These are phyloP conservation scores for Dendropsophus ebraccatus DNA, from an alignment of 2,113 vertebrate genomes.

Conservation along the genomic window DNA sequence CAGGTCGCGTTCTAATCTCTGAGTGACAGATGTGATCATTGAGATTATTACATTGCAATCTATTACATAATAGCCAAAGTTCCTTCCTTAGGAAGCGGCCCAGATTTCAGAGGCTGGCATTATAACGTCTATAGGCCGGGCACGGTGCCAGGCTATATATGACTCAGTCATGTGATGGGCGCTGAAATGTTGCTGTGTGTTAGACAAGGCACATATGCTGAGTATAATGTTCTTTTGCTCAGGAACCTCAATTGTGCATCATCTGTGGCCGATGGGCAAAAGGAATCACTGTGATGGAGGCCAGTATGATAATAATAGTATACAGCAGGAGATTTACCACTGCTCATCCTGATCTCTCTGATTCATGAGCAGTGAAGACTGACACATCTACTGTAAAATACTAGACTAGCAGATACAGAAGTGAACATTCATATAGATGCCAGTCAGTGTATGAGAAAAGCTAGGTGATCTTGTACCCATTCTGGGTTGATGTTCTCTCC, in stretches of 20 bases:
- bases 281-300: neutral
- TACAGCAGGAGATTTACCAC: too few relatives aligned
- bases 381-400: neutral
- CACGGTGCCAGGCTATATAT: neutral
- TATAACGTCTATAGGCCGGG: constrained; percentile 6
- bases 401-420: neutral
- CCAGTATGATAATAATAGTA: too few relatives aligned
- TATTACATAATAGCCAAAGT: neutral
- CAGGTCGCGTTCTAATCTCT: neutral
- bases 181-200: neutral
- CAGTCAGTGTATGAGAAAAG: neutral
- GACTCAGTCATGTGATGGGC: neutral
- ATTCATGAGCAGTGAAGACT: neutral
- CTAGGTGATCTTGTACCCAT: neutral
- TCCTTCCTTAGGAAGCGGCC: neutral
- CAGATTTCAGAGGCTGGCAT: neutral
- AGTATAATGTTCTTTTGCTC: neutral
- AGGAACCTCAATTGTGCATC: neutral
- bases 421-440: neutral
- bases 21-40: constrained; percentile 10
- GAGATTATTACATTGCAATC: neutral
- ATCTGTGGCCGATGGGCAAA: neutral
- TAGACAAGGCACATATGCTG: neutral
- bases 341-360: neutral
- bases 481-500: neutral